Evolutionary conservation across 2,797 vertebrate species (phyloP).

Genomic region (Darevskia mixta): DNA sequence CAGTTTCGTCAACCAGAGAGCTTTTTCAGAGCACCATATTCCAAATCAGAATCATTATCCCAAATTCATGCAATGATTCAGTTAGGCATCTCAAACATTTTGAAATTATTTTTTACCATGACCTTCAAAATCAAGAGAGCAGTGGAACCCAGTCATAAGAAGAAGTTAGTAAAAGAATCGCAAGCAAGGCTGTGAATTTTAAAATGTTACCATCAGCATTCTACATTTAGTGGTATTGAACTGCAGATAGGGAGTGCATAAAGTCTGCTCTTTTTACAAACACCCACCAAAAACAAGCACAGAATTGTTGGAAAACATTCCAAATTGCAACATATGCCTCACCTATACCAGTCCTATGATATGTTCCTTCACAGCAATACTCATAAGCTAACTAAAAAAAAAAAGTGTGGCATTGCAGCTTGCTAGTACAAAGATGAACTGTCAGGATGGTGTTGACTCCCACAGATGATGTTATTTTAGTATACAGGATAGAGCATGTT

Average conservation of each 20-base stretch:
- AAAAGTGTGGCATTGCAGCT: not conserved
- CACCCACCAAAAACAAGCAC: not conserved
- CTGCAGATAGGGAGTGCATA: not conserved
- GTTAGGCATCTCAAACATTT: not conserved
- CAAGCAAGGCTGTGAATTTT: conserved; percentile 23
- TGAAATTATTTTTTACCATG: not conserved
- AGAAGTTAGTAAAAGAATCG: not conserved
- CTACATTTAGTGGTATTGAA: not conserved
- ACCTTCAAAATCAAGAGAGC: not conserved
- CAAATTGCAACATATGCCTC: not conserved
- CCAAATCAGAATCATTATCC: not conserved
- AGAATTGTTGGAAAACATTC: not conserved
- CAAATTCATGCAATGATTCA: not conserved
- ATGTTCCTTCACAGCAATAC: not conserved
- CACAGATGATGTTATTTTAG: not conserved
- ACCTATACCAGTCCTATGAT: not conserved
- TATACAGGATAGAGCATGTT: not conserved
- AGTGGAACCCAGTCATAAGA: not conserved
- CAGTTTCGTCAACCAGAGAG: not conserved
- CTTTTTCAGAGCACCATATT: not conserved
- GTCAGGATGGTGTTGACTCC: not conserved
- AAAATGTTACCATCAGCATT: not conserved
- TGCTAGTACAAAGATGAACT: not conserved
- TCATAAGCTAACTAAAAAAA: not conserved
- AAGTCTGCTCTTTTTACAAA: conserved; percentile 4